Conservation (phyloP, 2,113 vertebrate species). For the Acrocephalus arundinaceus region DNA sequence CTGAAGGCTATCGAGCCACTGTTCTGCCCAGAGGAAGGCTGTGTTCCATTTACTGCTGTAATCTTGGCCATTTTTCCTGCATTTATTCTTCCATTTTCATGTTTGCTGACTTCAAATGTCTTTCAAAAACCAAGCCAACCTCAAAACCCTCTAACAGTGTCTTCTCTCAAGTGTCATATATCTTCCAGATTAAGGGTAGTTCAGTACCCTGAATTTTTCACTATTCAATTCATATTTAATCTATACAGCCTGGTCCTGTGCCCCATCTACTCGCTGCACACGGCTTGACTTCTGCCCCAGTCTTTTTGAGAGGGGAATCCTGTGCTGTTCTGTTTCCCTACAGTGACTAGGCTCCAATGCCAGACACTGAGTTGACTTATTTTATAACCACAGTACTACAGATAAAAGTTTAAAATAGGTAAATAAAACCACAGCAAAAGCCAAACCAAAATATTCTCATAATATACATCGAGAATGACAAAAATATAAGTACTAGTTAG, state of each 20-base stretch:
- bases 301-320: neutral
- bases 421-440: neutral
- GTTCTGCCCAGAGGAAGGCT: neutral
- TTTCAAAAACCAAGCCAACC: neutral
- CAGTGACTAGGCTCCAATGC: neutral
- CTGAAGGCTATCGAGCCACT: neutral
- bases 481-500: neutral
- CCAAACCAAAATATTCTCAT: neutral
- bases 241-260: neutral
- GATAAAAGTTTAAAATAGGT: neutral
- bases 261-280: neutral
- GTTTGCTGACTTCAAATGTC: neutral
- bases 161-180: neutral
- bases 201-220: neutral
- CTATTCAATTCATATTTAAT: neutral
- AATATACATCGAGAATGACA: neutral
- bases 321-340: neutral
- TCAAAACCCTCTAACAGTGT: neutral
- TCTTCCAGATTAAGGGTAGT: neutral
- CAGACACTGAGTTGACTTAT: neutral
- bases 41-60: neutral
- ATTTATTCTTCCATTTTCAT: neutral
- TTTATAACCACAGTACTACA: neutral
- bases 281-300: neutral
- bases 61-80: neutral